These are phyloP conservation scores for Phataginus tricuspis DNA, from an alignment of 2,797 vertebrate species.

Conservation along the genomic window DNA sequence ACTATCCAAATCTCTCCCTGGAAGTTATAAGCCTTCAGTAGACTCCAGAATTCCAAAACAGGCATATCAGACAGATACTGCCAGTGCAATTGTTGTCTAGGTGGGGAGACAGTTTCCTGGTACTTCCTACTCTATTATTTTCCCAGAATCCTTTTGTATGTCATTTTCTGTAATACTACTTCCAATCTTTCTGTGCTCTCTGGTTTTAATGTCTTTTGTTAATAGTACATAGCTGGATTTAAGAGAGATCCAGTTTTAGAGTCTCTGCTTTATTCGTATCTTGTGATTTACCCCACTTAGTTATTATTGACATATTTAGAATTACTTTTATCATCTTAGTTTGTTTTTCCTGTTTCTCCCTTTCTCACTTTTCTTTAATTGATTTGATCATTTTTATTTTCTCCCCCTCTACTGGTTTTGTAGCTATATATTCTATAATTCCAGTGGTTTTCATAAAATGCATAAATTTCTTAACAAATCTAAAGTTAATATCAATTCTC, in stretches of 20 bases:
- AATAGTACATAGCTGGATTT: background rate
- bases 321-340: constrained; percentile 18
- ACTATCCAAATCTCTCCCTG: background rate
- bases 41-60: background rate
- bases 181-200: background rate
- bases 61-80: background rate
- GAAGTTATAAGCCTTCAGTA: background rate
- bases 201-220: constrained; percentile 14
- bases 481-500: background rate
- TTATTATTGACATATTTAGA: constrained; percentile 28
- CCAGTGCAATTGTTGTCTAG: background rate
- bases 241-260: background rate
- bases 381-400: background rate
- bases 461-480: background rate
- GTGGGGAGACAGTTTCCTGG: background rate
- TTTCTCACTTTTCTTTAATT: background rate
- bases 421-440: constrained; percentile 1
- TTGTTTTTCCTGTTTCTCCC: background rate
- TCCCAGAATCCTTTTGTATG: background rate
- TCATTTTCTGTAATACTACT: background rate
- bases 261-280: background rate
- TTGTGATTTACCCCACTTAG: background rate
- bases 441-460: constrained; percentile 17
- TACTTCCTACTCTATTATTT: background rate
- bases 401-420: background rate